Conservation (phyloP, 2,797 vertebrate genomes). For the Crenichthys baileyi region DNA sequence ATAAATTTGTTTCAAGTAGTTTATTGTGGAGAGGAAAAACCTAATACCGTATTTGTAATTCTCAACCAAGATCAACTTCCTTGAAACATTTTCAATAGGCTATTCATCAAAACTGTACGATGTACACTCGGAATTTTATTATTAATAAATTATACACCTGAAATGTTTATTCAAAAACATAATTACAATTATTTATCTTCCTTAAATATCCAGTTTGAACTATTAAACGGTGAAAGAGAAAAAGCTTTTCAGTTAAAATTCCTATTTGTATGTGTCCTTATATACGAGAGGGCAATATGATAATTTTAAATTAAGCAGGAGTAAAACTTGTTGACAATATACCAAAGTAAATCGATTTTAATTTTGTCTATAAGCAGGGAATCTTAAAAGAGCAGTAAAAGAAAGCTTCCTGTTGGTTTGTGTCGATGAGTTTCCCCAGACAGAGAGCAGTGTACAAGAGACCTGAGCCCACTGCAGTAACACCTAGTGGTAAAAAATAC, state of each 20-base stretch:
- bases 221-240: not conserved
- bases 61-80: not conserved
- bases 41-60: not conserved
- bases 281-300: not conserved
- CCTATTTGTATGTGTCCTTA: not conserved
- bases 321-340: not conserved
- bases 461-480: not conserved
- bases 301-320: not conserved
- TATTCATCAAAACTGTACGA: not conserved
- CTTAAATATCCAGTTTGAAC: not conserved
- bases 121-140: not conserved
- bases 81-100: not conserved
- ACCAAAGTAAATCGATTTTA: too few relatives aligned
- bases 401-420: too few relatives aligned
- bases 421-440: too few relatives aligned
- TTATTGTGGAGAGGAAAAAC: not conserved
- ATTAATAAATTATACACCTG: not conserved
- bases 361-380: too few relatives aligned
- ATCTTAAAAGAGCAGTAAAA: too few relatives aligned
- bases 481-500: not conserved
- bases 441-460: too few relatives aligned
- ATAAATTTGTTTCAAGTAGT: not conserved
- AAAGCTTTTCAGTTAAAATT: not conserved
- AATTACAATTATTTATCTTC: not conserved
- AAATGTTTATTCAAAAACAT: not conserved